Conservation (phyloP, 2,797 vertebrate species). For the Orestias chungarensis region DNA sequence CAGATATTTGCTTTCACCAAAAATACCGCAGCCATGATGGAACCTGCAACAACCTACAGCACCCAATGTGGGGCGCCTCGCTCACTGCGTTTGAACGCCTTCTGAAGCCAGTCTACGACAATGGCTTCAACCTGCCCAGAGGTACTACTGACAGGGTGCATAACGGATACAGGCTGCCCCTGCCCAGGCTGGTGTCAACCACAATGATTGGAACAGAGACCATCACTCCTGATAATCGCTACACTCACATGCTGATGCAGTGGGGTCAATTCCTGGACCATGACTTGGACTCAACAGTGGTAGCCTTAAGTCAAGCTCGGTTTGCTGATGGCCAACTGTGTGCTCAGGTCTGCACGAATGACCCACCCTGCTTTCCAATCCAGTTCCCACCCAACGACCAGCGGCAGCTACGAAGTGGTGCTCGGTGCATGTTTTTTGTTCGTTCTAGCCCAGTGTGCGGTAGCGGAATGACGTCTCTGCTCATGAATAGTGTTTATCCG, state of each 20-base stretch:
- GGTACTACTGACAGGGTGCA: constrained; percentile 83
- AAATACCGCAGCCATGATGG: constrained; percentile 96
- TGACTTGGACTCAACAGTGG: constrained; percentile 93
- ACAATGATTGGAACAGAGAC: constrained; percentile 90
- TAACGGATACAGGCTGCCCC: constrained; percentile 86
- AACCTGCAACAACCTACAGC: constrained; percentile 98
- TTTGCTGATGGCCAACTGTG: constrained; percentile 97
- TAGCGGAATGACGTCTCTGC: constrained; percentile 96
- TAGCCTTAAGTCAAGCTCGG: constrained; percentile 92
- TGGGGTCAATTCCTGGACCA: constrained; percentile 99
- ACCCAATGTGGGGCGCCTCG: constrained; percentile 98
- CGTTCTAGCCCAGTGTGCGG: constrained; percentile 97
- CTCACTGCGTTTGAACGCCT: constrained; percentile 94
- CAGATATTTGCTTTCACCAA: constrained; percentile 97
- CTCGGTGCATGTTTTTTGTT: constrained; percentile 97
- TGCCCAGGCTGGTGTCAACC: constrained; percentile 93
- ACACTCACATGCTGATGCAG: constrained; percentile 98
- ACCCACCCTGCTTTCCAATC: constrained; percentile 95
- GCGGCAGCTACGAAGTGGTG: constrained; percentile 83
- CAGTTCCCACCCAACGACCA: constrained; percentile 91
- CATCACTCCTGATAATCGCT: constrained; percentile 90
- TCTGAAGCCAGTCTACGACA: constrained; percentile 93
- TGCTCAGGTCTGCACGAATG: constrained; percentile 89
- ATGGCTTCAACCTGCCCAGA: constrained; percentile 94
- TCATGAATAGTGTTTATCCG: constrained; percentile 98